Conservation (phyloP, 2,797 vertebrate genomes). For the Botia kubotai region DNA sequence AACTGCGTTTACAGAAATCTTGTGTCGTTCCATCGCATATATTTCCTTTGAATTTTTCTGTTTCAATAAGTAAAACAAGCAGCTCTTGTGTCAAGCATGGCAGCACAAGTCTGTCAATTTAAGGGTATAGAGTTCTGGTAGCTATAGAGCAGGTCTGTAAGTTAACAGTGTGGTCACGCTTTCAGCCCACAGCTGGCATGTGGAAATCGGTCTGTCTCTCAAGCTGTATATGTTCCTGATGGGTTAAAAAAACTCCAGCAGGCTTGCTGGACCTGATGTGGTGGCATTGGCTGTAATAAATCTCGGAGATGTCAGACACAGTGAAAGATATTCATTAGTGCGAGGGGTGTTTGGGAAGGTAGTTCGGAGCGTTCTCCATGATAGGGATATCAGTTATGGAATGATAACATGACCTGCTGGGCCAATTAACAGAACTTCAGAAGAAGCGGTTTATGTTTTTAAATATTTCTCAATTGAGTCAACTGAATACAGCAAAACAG, state of each 20-base stretch:
- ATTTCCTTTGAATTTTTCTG: conserved; percentile 15
- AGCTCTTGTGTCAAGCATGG: conserved; percentile 42
- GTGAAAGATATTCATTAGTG: conserved; percentile 52
- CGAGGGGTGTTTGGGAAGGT: conserved; percentile 65
- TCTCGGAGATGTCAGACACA: conserved; percentile 65
- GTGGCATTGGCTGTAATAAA: conserved; percentile 62
- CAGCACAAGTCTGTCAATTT: conserved; percentile 51
- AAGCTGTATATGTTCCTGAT: not conserved
- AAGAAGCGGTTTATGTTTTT: not conserved
- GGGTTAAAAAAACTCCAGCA: not conserved
- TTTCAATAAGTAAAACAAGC: not conserved
- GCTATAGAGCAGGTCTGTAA: conserved; percentile 36
- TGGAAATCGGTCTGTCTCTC: conserved; percentile 16
- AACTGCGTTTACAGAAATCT: not conserved
- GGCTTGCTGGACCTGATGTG: conserved; percentile 18
- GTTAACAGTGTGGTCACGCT: conserved; percentile 43
- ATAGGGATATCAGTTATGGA: not conserved
- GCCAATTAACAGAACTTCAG: not conserved
- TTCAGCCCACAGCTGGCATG: conserved; percentile 32
- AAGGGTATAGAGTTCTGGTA: conserved; percentile 27
- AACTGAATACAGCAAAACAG: too few relatives aligned
- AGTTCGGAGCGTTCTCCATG: conserved; percentile 59
- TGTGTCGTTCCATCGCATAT: conserved; percentile 20
- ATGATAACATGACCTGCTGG: not conserved
- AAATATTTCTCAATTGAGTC: not conserved